Conservation (phyloP, 2,113 vertebrate species). For the Willisornis vidua region DNA sequence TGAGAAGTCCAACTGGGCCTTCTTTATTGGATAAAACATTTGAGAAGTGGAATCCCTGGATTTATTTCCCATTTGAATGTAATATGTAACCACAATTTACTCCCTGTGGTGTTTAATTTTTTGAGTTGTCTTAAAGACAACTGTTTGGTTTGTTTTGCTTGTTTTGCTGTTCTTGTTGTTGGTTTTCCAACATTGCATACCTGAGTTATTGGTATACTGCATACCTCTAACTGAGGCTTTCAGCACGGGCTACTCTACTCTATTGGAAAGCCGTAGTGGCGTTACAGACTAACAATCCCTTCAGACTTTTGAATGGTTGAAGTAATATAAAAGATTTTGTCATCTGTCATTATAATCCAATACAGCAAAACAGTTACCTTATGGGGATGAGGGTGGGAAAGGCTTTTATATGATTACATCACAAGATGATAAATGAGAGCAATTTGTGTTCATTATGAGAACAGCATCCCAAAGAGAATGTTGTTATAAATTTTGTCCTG, state of each 20-base stretch:
- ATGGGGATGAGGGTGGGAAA: conserved; percentile 63
- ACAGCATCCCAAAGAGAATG: conserved; percentile 70
- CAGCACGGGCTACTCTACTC: not conserved
- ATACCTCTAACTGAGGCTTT: not conserved
- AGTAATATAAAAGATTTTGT: conserved; percentile 64
- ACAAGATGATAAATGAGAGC: conserved; percentile 75
- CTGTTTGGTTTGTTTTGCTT: not conserved
- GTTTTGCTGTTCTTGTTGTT: not conserved
- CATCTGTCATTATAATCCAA: conserved; percentile 75
- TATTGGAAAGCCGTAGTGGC: not conserved
- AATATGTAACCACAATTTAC: not conserved
- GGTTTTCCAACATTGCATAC: not conserved
- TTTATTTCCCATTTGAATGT: not conserved
- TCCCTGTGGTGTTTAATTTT: not conserved
- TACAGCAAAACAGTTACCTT: conserved; percentile 69
- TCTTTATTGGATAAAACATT: not conserved
- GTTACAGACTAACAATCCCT: conserved; percentile 13
- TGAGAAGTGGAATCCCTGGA: not conserved
- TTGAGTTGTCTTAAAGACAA: not conserved
- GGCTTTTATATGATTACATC: conserved; percentile 74
- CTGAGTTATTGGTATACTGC: not conserved
- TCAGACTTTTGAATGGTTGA: conserved; percentile 52
- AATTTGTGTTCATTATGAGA: conserved; percentile 77
- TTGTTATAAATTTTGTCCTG: conserved; percentile 67
- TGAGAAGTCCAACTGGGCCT: not conserved